Conservation (phyloP, 2,113 vertebrate species). For the Puntigrus tetrazona region DNA sequence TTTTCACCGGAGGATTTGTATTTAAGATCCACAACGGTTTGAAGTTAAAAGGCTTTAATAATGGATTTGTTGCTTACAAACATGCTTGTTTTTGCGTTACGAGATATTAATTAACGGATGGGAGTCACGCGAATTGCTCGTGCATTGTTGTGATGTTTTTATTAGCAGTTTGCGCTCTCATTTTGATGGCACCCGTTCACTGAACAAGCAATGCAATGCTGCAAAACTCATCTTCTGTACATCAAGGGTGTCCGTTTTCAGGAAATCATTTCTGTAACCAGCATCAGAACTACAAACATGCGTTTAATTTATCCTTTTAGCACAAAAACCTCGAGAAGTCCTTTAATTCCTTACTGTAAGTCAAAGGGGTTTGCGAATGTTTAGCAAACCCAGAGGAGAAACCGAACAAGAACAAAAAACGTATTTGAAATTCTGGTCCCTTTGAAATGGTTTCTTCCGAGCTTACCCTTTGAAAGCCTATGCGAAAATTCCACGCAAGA, state of each 20-base stretch:
- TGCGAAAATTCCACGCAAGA: not conserved
- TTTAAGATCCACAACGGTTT: not conserved
- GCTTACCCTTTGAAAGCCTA: slow-evolving; percentile 50
- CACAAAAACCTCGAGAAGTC: not conserved
- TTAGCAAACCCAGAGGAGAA: slow-evolving; percentile 50
- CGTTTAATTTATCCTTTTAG: not conserved
- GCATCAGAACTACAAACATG: not conserved
- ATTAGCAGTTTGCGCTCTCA: not conserved
- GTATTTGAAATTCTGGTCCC: slow-evolving; percentile 59
- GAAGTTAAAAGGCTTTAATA: not conserved
- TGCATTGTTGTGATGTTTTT: not conserved
- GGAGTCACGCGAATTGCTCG: not conserved
- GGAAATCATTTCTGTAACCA: not conserved
- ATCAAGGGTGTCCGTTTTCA: not conserved
- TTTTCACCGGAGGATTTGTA: not conserved
- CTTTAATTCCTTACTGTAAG: not conserved
- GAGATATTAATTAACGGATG: not conserved
- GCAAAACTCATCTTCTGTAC: not conserved
- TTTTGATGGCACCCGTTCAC: not conserved
- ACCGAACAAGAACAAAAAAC: slow-evolving; percentile 63
- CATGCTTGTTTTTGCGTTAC: not conserved
- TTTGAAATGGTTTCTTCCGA: slow-evolving; percentile 62
- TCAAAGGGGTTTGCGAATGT: not conserved
- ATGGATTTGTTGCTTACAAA: not conserved
- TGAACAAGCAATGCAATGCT: not conserved